Percentiles rank a stretch among this genome's conserved stretches.
These are phyloP conservation scores for Ctenosaura bakeri DNA, from an alignment of 2,797 vertebrate genomes.

Conservation along the genomic window DNA sequence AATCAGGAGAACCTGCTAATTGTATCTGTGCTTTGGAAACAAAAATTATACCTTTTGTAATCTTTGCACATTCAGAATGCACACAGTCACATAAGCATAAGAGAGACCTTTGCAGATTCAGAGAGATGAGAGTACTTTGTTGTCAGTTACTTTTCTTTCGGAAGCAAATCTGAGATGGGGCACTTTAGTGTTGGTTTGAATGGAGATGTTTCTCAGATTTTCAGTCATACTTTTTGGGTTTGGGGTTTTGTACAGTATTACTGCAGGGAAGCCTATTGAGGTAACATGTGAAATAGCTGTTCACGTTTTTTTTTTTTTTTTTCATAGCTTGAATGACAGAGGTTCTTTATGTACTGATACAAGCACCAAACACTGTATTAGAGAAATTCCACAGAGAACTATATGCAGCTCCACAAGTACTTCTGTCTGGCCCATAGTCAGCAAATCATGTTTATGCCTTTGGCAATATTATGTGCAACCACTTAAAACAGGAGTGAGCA, in stretches of 20 bases:
- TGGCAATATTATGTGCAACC: not conserved
- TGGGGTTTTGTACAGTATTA: not conserved
- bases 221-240: constrained; percentile 5
- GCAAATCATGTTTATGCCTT: not conserved
- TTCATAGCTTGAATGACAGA: not conserved
- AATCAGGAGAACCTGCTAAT: constrained; percentile 9
- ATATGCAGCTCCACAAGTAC: not conserved
- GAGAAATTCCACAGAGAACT: not conserved
- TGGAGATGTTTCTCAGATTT: constrained; percentile 52
- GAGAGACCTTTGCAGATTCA: not conserved
- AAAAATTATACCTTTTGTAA: not conserved
- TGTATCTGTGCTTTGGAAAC: not conserved
- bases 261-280: not conserved
- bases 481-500: not conserved
- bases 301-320: not conserved
- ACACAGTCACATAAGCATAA: accelerated
- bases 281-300: not conserved
- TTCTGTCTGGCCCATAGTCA: not conserved
- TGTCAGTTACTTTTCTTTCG: not conserved
- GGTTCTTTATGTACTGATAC: not conserved
- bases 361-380: not conserved
- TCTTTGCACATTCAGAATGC: not conserved
- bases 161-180: not conserved
- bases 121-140: not conserved
- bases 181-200: not conserved